Evolutionary conservation across 2,113 vertebrate species (phyloP).

Genomic region (Herpailurus yagouaroundi): DNA sequence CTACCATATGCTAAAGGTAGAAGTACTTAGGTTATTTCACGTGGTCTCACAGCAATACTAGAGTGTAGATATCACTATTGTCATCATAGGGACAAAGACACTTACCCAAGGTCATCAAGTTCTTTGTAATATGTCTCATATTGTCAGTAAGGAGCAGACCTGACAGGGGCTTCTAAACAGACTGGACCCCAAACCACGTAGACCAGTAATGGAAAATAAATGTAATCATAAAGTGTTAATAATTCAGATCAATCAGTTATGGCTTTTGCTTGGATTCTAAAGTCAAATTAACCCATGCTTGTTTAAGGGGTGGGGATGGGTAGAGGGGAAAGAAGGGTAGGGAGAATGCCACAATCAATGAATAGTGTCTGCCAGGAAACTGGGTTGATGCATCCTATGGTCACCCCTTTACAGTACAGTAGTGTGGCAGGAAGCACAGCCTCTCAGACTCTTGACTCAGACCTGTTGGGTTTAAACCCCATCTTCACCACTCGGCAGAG

Average conservation of each 20-base stretch:
- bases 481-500: background rate
- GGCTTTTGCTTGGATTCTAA: background rate
- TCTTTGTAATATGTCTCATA: background rate
- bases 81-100: background rate
- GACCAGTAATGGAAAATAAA: background rate
- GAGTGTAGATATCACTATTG: background rate
- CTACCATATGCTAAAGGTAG: background rate
- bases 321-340: background rate
- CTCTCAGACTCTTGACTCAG: background rate
- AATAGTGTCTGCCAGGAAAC: background rate
- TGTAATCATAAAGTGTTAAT: background rate
- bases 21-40: background rate
- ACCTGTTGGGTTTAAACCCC: background rate
- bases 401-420: accelerated
- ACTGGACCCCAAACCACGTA: background rate
- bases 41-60: too few species aligned
- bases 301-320: background rate
- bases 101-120: too few species aligned
- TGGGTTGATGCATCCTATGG: accelerated
- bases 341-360: accelerated
- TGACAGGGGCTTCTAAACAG: background rate
- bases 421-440: too few species aligned
- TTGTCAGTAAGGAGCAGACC: background rate
- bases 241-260: background rate
- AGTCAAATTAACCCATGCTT: background rate